These are phyloP conservation scores for Eleginops maclovinus DNA, from an alignment of 2,113 vertebrate genomes.

Conservation along the genomic window DNA sequence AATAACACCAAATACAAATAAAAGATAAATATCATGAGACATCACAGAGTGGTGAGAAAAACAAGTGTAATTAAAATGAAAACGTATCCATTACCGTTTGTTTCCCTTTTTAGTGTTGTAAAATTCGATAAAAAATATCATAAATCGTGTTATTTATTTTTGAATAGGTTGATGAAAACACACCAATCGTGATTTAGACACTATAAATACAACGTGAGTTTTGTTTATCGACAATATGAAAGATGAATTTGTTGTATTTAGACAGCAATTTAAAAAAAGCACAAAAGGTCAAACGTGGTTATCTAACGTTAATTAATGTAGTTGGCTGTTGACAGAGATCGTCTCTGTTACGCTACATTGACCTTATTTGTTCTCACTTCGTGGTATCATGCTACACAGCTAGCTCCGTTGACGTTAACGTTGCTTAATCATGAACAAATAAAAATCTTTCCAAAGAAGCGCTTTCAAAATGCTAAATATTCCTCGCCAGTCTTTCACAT, in stretches of 20 bases:
- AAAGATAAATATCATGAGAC: background rate
- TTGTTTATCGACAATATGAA: background rate
- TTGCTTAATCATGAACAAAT: slow-evolving; percentile 9
- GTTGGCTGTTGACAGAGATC: slow-evolving; percentile 20
- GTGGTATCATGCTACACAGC: slow-evolving; percentile 40
- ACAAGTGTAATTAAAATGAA: background rate
- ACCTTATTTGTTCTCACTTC: slow-evolving; percentile 53
- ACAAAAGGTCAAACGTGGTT: background rate
- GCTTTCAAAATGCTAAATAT: background rate
- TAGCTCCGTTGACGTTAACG: slow-evolving; percentile 26
- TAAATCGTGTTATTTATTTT: background rate
- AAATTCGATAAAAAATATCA: background rate
- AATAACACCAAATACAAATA: background rate
- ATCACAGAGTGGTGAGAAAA: background rate
- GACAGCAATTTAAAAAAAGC: background rate
- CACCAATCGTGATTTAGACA: background rate
- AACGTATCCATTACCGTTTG: background rate
- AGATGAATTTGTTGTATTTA: background rate
- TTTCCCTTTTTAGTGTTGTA: background rate
- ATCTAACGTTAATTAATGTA: background rate
- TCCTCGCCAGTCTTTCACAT: background rate
- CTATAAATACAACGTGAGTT: background rate
- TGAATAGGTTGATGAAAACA: background rate
- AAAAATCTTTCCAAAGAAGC: background rate
- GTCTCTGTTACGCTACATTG: slow-evolving; percentile 30